Evolutionary conservation across 37 sponge, comb jelly and placozoan genomes (phyloP), one percentile per base, ranked within the genome.

Genomic region (Ephydatia muelleri): DNA sequence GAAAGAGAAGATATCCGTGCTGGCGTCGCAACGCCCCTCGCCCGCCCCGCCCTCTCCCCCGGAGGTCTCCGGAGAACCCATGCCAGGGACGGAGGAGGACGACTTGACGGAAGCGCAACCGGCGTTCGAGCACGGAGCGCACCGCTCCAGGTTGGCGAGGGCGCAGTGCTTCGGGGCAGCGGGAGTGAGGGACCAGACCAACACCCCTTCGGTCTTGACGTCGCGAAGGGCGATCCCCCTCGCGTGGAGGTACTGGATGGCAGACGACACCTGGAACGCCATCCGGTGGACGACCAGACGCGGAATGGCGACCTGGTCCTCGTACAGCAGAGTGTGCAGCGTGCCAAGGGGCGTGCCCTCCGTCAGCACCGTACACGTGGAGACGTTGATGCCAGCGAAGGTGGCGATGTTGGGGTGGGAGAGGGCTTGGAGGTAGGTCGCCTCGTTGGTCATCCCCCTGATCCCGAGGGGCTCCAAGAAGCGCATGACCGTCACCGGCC

Each of bases 321-420:
- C 79, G 65, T 77, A 28, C 23, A 92, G 75, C 21, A 65, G 77
- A 14, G 31, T 77, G 28, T 80, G 65, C 28, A 93, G 77, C 14
- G 91, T 66, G 5, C 94, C 91, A 65, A 86, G 36, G 5, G 94
- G 94, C 13, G 88, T 88, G 2, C 80, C 68, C 72, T 93, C 94
- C 2, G 90, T 74, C 5, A 93, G 85, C 16, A 93, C 84, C 21
- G 75, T 65, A 49, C 89, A 49, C 35, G 67, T 37, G 48, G 93
- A 88, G 34, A 43, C 8, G 26, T 19, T n/a, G 5, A 88, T 79
- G 25, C 88, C 88, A 22, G 83, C 88, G 79, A 88, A 75, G 66
- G 70, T 34, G 11, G 83, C 83, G 19, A 82, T 38, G 33, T 37
- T 66, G 35, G 83, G 88, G 28, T 88, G 88, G 71, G 33, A 28